These are phyloP conservation scores for Pungitius pungitius DNA, from an alignment of 2,113 vertebrate species.

Conservation along the genomic window DNA sequence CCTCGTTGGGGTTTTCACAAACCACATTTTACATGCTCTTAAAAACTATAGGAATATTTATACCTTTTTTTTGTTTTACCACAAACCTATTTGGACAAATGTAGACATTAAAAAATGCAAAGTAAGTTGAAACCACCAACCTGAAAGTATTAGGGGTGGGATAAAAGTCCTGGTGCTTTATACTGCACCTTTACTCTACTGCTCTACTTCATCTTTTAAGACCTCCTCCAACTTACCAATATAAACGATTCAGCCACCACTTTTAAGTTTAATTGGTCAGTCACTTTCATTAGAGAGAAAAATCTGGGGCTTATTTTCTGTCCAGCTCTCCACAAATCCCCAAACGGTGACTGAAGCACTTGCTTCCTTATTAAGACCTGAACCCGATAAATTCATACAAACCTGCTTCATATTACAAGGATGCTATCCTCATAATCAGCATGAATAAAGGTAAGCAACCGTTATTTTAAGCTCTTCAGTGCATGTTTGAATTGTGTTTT, in stretches of 20 bases:
- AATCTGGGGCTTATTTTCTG: conserved; percentile 13
- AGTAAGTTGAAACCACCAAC: conserved; percentile 59
- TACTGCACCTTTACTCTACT: conserved; percentile 52
- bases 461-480: conserved; percentile 51
- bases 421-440: conserved; percentile 74
- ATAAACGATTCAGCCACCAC: conserved; percentile 36
- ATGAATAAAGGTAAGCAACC: conserved; percentile 14
- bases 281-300: conserved; percentile 21
- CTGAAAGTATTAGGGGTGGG: conserved; percentile 42
- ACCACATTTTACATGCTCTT: conserved; percentile 67
- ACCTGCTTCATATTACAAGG: conserved; percentile 77
- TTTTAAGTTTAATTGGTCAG: conserved; percentile 33
- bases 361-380: conserved; percentile 5
- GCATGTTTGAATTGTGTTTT: conserved; percentile 34
- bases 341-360: not conserved
- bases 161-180: conserved; percentile 58
- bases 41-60: conserved; percentile 68
- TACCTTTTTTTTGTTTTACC: conserved; percentile 24
- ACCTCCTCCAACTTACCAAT: not conserved
- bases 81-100: conserved; percentile 69
- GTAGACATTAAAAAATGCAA: conserved; percentile 70
- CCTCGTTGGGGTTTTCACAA: conserved; percentile 34
- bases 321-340: not conserved
- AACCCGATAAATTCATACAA: conserved; percentile 3
- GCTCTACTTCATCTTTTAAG: not conserved